Conservation (phyloP, 2,113 vertebrate genomes). For the Hyperopisus bebe region DNA sequence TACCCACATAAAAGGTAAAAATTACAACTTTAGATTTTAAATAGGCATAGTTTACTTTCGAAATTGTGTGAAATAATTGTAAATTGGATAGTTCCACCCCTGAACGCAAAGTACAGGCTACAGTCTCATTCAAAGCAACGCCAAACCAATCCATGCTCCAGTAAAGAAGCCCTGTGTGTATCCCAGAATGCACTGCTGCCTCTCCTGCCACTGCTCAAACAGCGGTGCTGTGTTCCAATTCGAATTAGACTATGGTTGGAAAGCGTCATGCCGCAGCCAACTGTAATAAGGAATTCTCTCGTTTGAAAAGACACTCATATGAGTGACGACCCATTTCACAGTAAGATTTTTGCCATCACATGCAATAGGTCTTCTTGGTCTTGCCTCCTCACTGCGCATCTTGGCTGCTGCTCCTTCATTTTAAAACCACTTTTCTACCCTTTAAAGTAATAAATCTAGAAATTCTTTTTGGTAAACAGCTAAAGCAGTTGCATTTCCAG, state of each 20-base stretch:
- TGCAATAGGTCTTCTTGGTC: neutral
- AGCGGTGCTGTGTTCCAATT: neutral
- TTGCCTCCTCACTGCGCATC: neutral
- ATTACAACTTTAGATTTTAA: neutral
- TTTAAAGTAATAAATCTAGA: neutral
- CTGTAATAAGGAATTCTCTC: neutral
- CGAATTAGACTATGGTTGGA: neutral
- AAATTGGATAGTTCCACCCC: neutral
- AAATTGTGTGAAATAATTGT: neutral
- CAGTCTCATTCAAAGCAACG: neutral
- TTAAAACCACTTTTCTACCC: neutral
- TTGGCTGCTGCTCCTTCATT: neutral
- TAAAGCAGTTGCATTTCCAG: neutral
- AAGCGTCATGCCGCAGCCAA: neutral
- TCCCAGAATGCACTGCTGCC: neutral
- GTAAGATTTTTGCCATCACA: neutral
- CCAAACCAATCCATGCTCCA: neutral
- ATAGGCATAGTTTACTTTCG: neutral
- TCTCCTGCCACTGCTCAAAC: neutral
- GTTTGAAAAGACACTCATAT: neutral
- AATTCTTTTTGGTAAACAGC: neutral
- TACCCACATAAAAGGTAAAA: neutral
- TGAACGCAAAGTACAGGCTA: neutral
- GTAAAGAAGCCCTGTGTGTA: neutral
- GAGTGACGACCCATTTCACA: neutral